phyloP scores from a whole-genome alignment of 2,113 vertebrate genomes.

The Rhinopomastus cyanomelas region DNA sequence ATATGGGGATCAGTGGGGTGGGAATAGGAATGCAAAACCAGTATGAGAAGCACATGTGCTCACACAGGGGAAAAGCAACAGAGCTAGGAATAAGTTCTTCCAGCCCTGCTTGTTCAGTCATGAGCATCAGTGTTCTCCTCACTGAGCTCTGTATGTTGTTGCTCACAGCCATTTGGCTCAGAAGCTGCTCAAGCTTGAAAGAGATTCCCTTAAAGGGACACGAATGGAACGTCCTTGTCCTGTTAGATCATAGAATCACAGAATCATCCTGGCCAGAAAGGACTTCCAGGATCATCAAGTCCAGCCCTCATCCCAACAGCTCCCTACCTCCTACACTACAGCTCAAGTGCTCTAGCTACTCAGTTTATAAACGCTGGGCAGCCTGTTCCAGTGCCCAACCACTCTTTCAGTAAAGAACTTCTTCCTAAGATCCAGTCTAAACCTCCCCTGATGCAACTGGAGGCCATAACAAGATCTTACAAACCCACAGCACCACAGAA shows the following conservation, averaged over 20 bases:
- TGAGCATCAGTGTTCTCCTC: not conserved
- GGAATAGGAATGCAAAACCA: not conserved
- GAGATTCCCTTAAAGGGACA: not conserved
- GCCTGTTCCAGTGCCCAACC: too few species aligned
- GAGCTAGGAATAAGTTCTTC: not conserved
- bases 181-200: not conserved
- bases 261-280: too few species aligned
- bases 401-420: too few species aligned
- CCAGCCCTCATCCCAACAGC: too few species aligned
- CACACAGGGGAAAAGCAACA: not conserved
- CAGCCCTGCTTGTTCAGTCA: not conserved
- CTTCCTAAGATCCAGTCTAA: too few species aligned
- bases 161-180: not conserved
- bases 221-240: not conserved
- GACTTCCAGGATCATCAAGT: too few species aligned
- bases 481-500: not conserved
- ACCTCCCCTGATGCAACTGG: too few species aligned
- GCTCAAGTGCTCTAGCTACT: too few species aligned
- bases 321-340: too few species aligned
- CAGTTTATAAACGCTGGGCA: too few species aligned
- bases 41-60: not conserved
- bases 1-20: not conserved
- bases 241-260: too few species aligned
- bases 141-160: not conserved
- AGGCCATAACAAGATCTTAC: too few species aligned